phyloP scores from a whole-genome alignment of 2,888 invertebrate genomes.

The Cryptops parisi region DNA sequence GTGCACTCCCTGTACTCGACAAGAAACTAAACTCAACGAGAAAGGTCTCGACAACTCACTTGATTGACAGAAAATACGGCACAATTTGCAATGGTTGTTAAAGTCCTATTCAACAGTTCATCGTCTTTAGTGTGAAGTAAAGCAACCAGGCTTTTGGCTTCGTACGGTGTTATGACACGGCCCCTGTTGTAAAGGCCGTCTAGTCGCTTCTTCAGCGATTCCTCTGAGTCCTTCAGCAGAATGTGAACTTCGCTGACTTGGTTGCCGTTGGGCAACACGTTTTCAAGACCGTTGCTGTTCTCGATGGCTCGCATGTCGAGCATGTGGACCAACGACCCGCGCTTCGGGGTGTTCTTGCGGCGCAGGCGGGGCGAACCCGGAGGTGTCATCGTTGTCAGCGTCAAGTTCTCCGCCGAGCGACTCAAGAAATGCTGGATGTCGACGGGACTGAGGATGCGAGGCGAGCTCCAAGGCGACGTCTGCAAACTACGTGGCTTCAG shows the following conservation, averaged over 20 bases:
- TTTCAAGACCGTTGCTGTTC: conserved; percentile 4
- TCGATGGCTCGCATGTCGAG: conserved; percentile 9
- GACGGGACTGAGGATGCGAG: conserved; percentile 36
- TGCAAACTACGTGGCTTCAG: conserved; percentile 23
- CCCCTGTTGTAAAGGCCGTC: conserved; percentile 21
- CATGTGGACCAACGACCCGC: conserved; percentile 2
- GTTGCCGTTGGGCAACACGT: conserved; percentile 11
- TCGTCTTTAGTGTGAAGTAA: conserved; percentile 37
- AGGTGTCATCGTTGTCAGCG: conserved; percentile 20
- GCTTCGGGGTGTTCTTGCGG: conserved; percentile 20
- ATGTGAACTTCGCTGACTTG: conserved; percentile 18
- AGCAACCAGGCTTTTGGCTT: conserved; percentile 36
- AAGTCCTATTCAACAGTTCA: conserved; percentile 35
- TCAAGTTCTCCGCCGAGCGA: conserved; percentile 35
- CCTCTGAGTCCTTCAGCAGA: conserved; percentile 20
- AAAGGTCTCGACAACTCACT: conserved; percentile 25
- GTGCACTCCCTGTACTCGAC: no score
- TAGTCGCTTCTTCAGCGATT: conserved; percentile 20
- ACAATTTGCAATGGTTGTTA: conserved; percentile 38
- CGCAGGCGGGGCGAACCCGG: conserved; percentile 31
- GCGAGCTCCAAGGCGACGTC: conserved; percentile 39
- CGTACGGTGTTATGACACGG: conserved; percentile 33
- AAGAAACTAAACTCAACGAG: neutral
- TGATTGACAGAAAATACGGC: conserved; percentile 39
- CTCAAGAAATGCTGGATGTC: conserved; percentile 35